Evolutionary conservation across 2,888 invertebrate genomes (phyloP).

Genomic region (Lasioglossum morio): DNA sequence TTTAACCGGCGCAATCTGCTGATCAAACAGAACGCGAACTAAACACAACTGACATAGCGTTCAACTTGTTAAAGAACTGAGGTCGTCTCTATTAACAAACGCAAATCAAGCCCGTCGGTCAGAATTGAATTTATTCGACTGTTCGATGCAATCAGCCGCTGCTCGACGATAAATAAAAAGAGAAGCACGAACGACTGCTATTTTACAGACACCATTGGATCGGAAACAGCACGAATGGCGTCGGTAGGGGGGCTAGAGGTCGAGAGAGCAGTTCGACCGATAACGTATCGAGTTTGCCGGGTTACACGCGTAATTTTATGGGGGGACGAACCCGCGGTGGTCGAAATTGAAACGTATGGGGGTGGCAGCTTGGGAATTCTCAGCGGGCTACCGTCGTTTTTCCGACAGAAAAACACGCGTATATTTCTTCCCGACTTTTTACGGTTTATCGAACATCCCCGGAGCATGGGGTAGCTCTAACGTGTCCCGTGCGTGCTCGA

Average conservation of each 20-base stretch:
- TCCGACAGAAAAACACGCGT: not conserved
- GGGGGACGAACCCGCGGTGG: not conserved
- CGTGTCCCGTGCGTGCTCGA: not conserved
- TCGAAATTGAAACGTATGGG: constrained; percentile 8
- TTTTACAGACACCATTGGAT: not conserved
- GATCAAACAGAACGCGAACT: not conserved
- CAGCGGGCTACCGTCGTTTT: not conserved
- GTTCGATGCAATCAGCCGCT: not conserved
- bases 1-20: not conserved
- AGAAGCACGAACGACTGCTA: not conserved
- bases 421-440: not conserved
- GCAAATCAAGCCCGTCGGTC: not conserved
- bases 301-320: not conserved
- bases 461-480: not conserved
- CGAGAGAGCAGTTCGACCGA: not conserved
- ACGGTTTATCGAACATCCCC: constrained; percentile 5
- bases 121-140: not conserved
- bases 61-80: not conserved
- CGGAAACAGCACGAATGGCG: not conserved
- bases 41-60: not conserved
- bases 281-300: not conserved
- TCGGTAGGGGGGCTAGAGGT: not conserved
- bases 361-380: not conserved
- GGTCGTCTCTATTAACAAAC: not conserved
- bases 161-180: not conserved